phyloP scores from a whole-genome alignment of 2,797 vertebrate genomes.

The Leptatherina wallacei region DNA sequence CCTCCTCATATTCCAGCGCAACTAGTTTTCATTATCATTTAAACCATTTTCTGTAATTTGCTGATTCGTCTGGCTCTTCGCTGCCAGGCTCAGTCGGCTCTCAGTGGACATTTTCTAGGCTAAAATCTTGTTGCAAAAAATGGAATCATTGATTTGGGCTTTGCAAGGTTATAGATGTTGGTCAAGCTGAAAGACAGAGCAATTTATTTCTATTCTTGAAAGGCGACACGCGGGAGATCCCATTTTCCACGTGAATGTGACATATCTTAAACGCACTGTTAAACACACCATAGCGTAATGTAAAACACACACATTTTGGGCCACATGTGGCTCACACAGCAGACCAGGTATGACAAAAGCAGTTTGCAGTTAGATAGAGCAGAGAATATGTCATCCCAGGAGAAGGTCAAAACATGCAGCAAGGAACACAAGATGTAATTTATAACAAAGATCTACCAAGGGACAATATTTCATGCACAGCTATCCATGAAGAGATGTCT shows the following conservation, averaged over 20 bases:
- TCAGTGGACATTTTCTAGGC: not conserved
- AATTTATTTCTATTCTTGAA: slow-evolving; percentile 22
- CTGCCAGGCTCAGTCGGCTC: slow-evolving; percentile 1
- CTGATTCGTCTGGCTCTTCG: not conserved
- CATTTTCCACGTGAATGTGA: slow-evolving; percentile 38
- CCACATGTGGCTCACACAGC: slow-evolving; percentile 27
- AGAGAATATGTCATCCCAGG: slow-evolving; percentile 59
- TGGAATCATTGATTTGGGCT: slow-evolving; percentile 11
- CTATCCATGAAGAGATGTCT: slow-evolving; percentile 73
- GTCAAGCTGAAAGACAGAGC: slow-evolving; percentile 35
- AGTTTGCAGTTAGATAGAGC: slow-evolving; percentile 48
- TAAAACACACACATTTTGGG: slow-evolving; percentile 25
- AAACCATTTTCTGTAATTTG: slow-evolving; percentile 21
- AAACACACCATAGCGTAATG: slow-evolving; percentile 27
- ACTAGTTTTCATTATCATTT: slow-evolving; percentile 12
- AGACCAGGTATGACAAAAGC: slow-evolving; percentile 48
- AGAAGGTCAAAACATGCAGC: slow-evolving; percentile 54
- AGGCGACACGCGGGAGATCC: slow-evolving; percentile 9
- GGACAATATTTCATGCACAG: slow-evolving; percentile 75
- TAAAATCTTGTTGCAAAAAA: slow-evolving; percentile 1
- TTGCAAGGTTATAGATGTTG: slow-evolving; percentile 11
- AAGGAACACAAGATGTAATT: slow-evolving; percentile 65
- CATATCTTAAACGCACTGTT: slow-evolving; percentile 32
- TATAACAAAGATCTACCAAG: slow-evolving; percentile 65
- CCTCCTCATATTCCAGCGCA: slow-evolving; percentile 10